Base-by-base conservation (phyloP, 2,797 vertebrate genomes). In the Pitangus sulphuratus region DNA sequence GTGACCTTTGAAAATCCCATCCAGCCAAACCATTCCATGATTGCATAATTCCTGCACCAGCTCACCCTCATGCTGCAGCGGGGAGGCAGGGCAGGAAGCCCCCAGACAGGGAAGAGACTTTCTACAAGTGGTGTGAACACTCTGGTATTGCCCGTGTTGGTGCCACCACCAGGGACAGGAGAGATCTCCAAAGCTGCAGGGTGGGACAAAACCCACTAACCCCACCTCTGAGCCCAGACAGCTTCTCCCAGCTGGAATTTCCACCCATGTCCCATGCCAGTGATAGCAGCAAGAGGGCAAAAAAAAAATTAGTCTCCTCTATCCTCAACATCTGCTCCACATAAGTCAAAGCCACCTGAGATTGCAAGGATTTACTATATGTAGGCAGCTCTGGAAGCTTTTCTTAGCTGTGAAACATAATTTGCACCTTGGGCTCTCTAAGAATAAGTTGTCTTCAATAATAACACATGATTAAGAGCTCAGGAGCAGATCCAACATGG, bases 401-500 rank as follows among this genome's bases (percentile, higher is more conserved):
- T 57, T 74, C 90, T 87, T 89, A 95, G 76, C 89, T 91, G 76
- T 64, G 77, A 97, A 97, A 95, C 50, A 82, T 75, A 87, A 94
- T 95, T 96, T 97, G 93, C 94, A 95, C 96, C 81, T 96, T 93
- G 91, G 72, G 74, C 60, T 96, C 80, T 78, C 86, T 94, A 95
- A 95, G 93, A 97, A 97, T 93, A 90, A 94, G 82, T 91, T 96
- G 95, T 95, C 94, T 96, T 96, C 80, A 86, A 87, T 82, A 96
- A 77, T 56, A 84, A 87, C 71, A 95, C 53, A 53, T 16, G 85
- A 94, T 89, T 80, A 85, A 92, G 76, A 95, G 84, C 97, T 94
- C 86, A 77, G 39, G 54, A 97, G 68, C 90, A 92, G 94, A 94
- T 97, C 72, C 3, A 39, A 89, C 80, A 80, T 33, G 83, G 95